Base-by-base conservation (phyloP, 1,140 invertebrate genomes). In the Telenomus remus region DNA sequence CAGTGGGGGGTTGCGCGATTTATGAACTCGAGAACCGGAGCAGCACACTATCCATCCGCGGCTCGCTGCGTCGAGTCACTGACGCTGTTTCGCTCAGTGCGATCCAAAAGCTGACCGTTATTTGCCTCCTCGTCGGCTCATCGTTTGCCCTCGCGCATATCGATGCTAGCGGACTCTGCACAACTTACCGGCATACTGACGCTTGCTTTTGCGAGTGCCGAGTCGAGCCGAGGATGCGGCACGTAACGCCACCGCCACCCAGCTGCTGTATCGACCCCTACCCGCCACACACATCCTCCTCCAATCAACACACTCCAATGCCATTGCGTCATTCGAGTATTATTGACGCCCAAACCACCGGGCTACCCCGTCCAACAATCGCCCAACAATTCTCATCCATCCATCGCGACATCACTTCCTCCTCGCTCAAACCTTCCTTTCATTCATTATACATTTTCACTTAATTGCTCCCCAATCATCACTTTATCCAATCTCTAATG, bases 311-410 rank as follows among this genome's bases (percentile, higher is more conserved):
- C 78, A 76, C 84, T 78, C 71, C 74, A 71, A 75, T 75, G 70
- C 80, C 77, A 82, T 86, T 86, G 82, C 86, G 86, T 86, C 86
- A 86, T 80, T 79, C 70, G 60, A 64, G 79, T 82, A 81, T 82
- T 86, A 87, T 86, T 81, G 86, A 87, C 84, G 85, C 82, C 81
- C 57, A 27, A 27, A 72, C 78, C 78, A 76, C 70, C 66, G 65
- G 60, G 69, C 79, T 57, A 73, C 56, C 56, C 37, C 37, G 44
- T 53, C 53, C 53, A 35, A 48, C 11, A 37, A 35, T 15, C 48
- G 49, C 60, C 59, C 6, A 3, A 27, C 19, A 27, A 27, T 27
- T 27, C 19, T 27, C 19, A 27, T 27, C 19, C 6, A 27, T 27
- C 2, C 19, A 27, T 6, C 19, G 19, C 19, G 19, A 27, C 6